phyloP scores from a whole-genome alignment of 2,888 invertebrate species.

The Poecilobothrus nobilitatus region DNA sequence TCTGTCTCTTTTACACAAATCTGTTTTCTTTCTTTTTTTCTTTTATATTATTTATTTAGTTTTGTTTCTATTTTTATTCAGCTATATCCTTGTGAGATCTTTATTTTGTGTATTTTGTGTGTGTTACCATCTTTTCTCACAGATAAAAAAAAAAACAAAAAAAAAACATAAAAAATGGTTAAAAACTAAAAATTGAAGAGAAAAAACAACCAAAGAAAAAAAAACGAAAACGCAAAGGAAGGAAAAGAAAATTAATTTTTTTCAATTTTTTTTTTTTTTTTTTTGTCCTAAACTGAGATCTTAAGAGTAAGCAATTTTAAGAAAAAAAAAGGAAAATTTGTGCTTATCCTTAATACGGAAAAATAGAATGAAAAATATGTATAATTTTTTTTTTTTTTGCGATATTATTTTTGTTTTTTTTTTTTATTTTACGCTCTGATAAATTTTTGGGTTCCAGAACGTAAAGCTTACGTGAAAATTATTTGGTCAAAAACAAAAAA shows the following conservation, averaged over 20 bases:
- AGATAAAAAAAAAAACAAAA: not conserved
- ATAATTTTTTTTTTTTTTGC: not conserved
- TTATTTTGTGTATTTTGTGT: no score
- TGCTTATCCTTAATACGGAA: not conserved
- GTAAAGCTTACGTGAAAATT: not conserved
- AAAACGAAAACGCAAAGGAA: not conserved
- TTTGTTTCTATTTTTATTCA: no score
- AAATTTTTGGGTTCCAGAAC: not conserved
- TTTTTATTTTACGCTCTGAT: not conserved
- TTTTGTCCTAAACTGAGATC: no score
- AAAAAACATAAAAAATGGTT: not conserved
- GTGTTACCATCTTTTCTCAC: no score
- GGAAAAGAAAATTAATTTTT: no score
- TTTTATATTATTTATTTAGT: no score
- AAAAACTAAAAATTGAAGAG: not conserved
- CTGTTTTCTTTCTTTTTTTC: no score
- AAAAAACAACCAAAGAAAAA: not conserved
- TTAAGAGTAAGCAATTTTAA: not conserved
- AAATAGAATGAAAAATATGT: not conserved
- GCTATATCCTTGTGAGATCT: no score
- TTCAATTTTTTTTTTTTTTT: no score
- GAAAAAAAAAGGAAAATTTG: not conserved
- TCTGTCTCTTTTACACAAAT: no score
- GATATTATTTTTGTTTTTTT: not conserved
- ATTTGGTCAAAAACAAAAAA: no score